A percentile compares a stretch with the other conserved stretches of the same genome.
These are phyloP conservation scores for Macrobrachium rosenbergii DNA, from an alignment of 1,140 invertebrate genomes.

Conservation along the genomic window DNA sequence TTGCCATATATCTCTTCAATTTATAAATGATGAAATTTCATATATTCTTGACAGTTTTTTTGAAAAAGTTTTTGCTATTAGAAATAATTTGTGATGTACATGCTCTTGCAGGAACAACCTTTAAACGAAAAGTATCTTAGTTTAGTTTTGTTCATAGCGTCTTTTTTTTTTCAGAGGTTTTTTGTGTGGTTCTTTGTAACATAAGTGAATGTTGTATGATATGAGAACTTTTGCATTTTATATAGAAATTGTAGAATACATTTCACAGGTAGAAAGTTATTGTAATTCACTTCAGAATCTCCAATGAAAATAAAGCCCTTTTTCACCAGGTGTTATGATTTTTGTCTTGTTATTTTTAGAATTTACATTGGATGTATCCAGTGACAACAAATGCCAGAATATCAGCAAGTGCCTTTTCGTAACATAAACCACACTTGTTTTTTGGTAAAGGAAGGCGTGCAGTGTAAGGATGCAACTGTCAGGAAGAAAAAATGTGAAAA, in stretches of 20 bases:
- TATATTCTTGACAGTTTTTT: neutral
- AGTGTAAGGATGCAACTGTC: too few relatives aligned
- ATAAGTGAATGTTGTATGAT: slow-evolving; percentile 60
- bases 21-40: slow-evolving; percentile 8
- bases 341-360: slow-evolving; percentile 2
- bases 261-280: slow-evolving; percentile 61
- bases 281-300: slow-evolving; percentile 63
- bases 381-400: too few relatives aligned
- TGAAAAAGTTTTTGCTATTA: neutral
- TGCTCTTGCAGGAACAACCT: slow-evolving; percentile 6
- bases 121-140: slow-evolving; percentile 21
- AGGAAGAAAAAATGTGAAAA: too few relatives aligned
- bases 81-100: slow-evolving; percentile 5
- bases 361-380: too few relatives aligned
- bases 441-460: too few relatives aligned
- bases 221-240: slow-evolving; percentile 59
- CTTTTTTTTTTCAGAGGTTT: slow-evolving; percentile 28
- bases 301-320: slow-evolving; percentile 61
- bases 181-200: slow-evolving; percentile 38
- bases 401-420: too few relatives aligned
- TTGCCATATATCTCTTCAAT: slow-evolving; percentile 16
- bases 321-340: slow-evolving; percentile 52
- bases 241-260: slow-evolving; percentile 59
- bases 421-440: too few relatives aligned
- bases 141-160: slow-evolving; percentile 21